Conservation (phyloP, 1,140 invertebrate species). For the Ridgeia piscesae region DNA sequence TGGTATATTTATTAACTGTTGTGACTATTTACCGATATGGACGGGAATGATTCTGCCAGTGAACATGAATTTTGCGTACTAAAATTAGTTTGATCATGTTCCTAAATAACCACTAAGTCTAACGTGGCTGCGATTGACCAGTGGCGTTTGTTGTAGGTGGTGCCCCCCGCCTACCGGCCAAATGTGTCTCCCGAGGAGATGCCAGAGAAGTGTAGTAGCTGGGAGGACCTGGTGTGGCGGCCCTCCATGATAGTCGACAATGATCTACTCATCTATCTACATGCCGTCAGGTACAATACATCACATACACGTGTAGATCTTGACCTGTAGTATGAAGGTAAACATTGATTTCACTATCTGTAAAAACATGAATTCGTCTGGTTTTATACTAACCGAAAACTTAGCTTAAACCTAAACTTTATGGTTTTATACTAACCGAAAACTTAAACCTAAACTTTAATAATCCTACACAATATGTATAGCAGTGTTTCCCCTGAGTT, state of each 20-base stretch:
- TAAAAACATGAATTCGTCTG: no score
- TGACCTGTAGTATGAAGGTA: neutral
- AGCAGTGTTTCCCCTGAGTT: no score
- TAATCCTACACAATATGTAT: no score
- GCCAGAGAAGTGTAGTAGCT: constrained; percentile 68
- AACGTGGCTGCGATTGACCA: neutral
- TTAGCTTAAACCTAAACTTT: no score
- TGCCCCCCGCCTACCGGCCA: constrained; percentile 77
- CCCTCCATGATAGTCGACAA: constrained; percentile 82
- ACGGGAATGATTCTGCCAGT: neutral
- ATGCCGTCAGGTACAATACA: constrained; percentile 79
- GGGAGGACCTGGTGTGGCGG: constrained; percentile 89
- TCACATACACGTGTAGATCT: neutral
- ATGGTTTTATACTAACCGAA: no score
- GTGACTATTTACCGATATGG: neutral
- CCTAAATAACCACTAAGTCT: neutral
- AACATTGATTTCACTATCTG: no score
- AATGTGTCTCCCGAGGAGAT: constrained; percentile 68
- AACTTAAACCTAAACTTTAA: no score
- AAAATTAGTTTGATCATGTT: neutral
- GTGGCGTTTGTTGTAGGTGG: constrained; percentile 62
- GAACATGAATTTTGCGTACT: neutral
- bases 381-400: no score
- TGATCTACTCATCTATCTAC: constrained; percentile 95
- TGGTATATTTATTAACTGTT: no score